phyloP scores from a whole-genome alignment of 2,113 vertebrate genomes.

The Lanius ludovicianus region DNA sequence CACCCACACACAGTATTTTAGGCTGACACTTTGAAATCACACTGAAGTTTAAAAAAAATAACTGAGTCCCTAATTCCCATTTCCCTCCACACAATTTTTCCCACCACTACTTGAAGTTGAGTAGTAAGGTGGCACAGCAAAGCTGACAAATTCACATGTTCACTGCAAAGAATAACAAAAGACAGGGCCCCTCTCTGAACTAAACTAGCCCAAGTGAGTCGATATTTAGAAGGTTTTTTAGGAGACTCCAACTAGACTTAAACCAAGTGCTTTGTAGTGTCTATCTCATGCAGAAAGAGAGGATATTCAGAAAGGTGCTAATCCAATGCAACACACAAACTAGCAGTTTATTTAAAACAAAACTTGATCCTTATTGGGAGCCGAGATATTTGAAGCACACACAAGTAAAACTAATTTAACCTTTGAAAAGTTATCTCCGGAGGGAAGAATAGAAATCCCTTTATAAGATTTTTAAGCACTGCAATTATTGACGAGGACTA shows the following conservation, averaged over 20 bases:
- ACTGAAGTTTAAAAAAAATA: neutral
- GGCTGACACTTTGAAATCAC: neutral
- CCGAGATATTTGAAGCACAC: constrained; percentile 72
- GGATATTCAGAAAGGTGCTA: constrained; percentile 21
- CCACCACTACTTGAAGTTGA: neutral
- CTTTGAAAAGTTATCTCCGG: constrained; percentile 80
- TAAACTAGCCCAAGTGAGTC: neutral
- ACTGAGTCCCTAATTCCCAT: neutral
- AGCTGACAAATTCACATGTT: neutral
- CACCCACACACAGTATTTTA: neutral
- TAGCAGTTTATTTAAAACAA: constrained; percentile 76
- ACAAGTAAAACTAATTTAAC: constrained; percentile 83
- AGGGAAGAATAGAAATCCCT: constrained; percentile 77
- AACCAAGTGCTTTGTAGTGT: neutral
- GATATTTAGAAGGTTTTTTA: neutral
- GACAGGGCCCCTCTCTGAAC: neutral
- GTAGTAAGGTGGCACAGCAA: neutral
- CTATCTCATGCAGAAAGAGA: neutral
- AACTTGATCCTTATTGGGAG: constrained; percentile 69
- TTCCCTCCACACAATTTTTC: neutral
- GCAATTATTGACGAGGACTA: constrained; percentile 83
- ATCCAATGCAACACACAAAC: constrained; percentile 69
- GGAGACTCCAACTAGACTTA: neutral
- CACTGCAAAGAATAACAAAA: neutral
- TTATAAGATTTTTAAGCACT: constrained; percentile 85